Percentiles rank a stretch among this genome's conserved stretches.
These are phyloP conservation scores for Tetragonisca angustula DNA, from an alignment of 2,888 invertebrate genomes.

Conservation along the genomic window DNA sequence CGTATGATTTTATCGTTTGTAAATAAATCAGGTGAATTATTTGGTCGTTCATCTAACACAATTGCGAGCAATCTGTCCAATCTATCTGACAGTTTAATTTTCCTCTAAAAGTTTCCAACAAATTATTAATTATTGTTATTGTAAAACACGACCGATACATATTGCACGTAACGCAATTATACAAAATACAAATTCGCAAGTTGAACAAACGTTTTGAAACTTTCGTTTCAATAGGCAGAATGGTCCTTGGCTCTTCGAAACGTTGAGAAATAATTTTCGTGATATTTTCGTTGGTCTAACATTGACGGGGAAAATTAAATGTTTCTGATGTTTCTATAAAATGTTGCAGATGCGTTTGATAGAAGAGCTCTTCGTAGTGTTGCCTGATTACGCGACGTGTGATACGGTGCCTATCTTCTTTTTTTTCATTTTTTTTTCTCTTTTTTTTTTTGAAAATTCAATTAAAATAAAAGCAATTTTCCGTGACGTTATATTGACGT, in stretches of 20 bases:
- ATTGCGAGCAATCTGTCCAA: background rate
- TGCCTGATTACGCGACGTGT: constrained; percentile 7
- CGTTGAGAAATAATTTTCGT: background rate
- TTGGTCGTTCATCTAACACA: background rate
- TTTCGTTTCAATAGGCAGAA: no score
- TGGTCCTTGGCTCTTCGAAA: background rate
- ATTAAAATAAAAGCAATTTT: constrained; percentile 39
- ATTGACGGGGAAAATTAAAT: background rate
- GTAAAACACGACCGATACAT: no score
- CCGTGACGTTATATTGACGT: constrained; percentile 20
- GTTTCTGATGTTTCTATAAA: background rate
- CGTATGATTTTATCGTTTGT: background rate
- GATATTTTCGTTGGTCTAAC: background rate
- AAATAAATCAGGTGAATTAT: no score
- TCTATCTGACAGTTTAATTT: background rate
- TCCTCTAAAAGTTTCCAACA: background rate
- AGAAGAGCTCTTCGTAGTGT: constrained; percentile 8
- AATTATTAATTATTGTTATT: background rate
- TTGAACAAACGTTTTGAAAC: no score
- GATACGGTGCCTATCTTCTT: background rate
- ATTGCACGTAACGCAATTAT: no score
- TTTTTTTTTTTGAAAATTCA: constrained; percentile 9
- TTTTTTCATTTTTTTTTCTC: background rate
- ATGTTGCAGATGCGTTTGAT: constrained; percentile 11
- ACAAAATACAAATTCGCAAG: no score